phyloP scores from a whole-genome alignment of 2,797 vertebrate species.

The Benthosema pterotum region DNA sequence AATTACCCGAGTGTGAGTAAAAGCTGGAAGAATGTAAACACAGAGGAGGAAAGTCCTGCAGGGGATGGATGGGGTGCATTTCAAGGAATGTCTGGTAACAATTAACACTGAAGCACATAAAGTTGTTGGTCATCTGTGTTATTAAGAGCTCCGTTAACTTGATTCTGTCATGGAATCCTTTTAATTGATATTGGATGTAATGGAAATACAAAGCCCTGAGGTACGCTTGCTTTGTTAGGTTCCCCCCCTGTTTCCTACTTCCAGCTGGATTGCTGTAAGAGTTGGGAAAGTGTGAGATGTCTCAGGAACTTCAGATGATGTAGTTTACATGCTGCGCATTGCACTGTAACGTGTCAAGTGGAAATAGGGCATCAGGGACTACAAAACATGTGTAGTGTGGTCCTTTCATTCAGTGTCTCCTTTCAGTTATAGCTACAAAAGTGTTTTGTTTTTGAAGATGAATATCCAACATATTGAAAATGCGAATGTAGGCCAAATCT shows the following conservation, averaged over 20 bases:
- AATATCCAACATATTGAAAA: too few relatives aligned
- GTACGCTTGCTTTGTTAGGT: slow-evolving; percentile 60
- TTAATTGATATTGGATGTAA: slow-evolving; percentile 53
- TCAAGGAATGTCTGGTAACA: slow-evolving; percentile 26
- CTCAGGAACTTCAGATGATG: slow-evolving; percentile 38
- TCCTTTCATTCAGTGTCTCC: too few relatives aligned
- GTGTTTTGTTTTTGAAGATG: too few relatives aligned
- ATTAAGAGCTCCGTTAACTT: slow-evolving; percentile 33
- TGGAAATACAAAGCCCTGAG: slow-evolving; percentile 64
- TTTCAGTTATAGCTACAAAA: too few relatives aligned
- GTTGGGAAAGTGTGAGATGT: slow-evolving; percentile 41
- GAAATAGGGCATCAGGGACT: not conserved
- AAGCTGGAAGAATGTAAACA: slow-evolving; percentile 1
- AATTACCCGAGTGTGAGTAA: not conserved
- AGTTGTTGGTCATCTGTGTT: slow-evolving; percentile 26
- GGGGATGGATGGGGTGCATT: not conserved
- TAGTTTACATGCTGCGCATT: slow-evolving; percentile 33
- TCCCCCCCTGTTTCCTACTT: slow-evolving; percentile 55
- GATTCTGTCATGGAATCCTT: slow-evolving; percentile 44
- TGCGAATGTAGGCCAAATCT: too few relatives aligned
- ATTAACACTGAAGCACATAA: slow-evolving; percentile 38
- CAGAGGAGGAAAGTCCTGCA: not conserved
- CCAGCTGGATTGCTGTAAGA: slow-evolving; percentile 16
- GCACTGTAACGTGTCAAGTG: slow-evolving; percentile 23
- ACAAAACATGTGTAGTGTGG: too few relatives aligned